Base-by-base conservation (phyloP, 2,113 vertebrate genomes). In the Callipepla squamata region DNA sequence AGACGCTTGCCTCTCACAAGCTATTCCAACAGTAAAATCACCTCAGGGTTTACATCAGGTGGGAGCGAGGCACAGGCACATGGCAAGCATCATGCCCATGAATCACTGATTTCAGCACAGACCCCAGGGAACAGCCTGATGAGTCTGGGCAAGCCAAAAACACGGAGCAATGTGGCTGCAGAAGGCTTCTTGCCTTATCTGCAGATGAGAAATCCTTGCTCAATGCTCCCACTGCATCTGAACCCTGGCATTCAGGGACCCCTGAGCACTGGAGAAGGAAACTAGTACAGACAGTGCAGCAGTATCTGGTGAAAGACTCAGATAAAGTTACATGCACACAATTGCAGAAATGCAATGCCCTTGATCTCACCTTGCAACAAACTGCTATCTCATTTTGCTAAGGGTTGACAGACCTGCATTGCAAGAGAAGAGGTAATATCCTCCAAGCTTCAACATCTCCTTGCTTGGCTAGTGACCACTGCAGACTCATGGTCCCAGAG, bases 211-310 rank as follows among this genome's bases (percentile, higher is more conserved):
- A 93, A 75, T 3, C 11, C 23, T 80, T 86, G 74, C 23, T 87
- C 30, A 93, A 42, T 13, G 45, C 1, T 22, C 11, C 20, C 21
- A 58, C 9, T 6, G 4, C 51, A 61, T 23, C 48, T 7, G 19
- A 88, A 69, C 7, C 38, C 36, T 76, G n/a, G 7, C 23, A 61
- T 7, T 13, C 32, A 66, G 18, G 36, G 57, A 17, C 20, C 12
- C n/a, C 16, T 1, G 19, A 1, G 7, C 15, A 40, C 26, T 47
- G n/a, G 5, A 8, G 30, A 59, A 26, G 26, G 11, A 85, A 22
- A 25, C 7, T 2, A 18, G 22, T 4, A 63, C 1, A 2, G 32
- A 48, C 21, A 36, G 12, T 0, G 0, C 3, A 2, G 30, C n/a
- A 18, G 26, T 6, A 36, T 26, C 42, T 15, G 40, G 22, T 0